Conservation (phyloP, 2,888 invertebrate species). For the Sthenelais limicola region DNA sequence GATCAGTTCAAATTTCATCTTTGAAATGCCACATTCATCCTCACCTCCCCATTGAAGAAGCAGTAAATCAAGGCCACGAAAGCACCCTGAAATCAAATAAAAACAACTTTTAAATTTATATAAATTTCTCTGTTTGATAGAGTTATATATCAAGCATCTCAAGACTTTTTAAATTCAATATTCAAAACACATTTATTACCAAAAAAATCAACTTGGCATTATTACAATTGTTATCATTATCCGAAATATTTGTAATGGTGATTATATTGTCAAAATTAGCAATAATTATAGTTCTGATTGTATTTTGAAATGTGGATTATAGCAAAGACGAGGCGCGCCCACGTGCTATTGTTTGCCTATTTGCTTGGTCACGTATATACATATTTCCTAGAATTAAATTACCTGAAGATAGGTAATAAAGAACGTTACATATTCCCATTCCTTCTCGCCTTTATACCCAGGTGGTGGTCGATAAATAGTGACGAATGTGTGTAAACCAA, state of each 20-base stretch:
- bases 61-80: conserved; percentile 53
- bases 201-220: too few relatives aligned
- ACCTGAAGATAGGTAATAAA: conserved; percentile 68
- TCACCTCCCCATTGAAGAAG: conserved; percentile 53
- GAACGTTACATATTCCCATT: conserved; percentile 62
- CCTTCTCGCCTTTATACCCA: conserved; percentile 51
- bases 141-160: too few relatives aligned
- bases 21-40: too few relatives aligned
- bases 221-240: too few relatives aligned
- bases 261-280: too few relatives aligned
- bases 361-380: neutral
- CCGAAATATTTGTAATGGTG: too few relatives aligned
- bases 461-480: conserved; percentile 64
- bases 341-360: too few relatives aligned
- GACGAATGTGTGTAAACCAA: conserved; percentile 68
- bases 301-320: neutral
- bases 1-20: too few relatives aligned
- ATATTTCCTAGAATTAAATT: neutral
- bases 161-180: too few relatives aligned
- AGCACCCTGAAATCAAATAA: conserved; percentile 49
- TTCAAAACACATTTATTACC: too few relatives aligned
- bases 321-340: neutral
- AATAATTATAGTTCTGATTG: too few relatives aligned
- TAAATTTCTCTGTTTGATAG: neutral
- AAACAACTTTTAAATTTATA: neutral